Base-by-base conservation (phyloP, 2,888 invertebrate genomes). In the Diaphora mendica region DNA sequence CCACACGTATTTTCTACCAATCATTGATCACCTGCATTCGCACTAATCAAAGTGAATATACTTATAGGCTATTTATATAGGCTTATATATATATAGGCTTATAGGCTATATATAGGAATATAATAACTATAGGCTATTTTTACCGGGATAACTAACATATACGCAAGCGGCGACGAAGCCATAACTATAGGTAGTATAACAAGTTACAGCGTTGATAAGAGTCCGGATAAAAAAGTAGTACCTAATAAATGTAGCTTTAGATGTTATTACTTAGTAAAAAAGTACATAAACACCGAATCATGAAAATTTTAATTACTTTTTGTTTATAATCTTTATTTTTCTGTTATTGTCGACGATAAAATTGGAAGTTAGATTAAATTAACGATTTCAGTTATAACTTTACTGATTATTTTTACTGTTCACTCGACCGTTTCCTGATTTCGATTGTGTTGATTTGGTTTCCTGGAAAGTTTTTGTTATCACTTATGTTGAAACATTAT, bases 391-490 rank as follows among this genome's bases (percentile, higher is more conserved):
- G 77, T 78, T 80, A 73, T 74, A 74, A 82, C 70, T 71, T 71
- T 75, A 77, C 72, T 76, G 83, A 85, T 85, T 74, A 83, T 77
- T 83, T 83, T 83, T 70, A 85, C 81, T 76, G 73, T 74, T 71
- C 48, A 55, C 23, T 65, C 70, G 73, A 68, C 69, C 62, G 68
- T 80, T 84, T 83, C 81, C 83, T 68, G 68, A 76, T 79, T 74
- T 3, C 62, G 69, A 74, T 80, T 74, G 76, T 72, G 77, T 79
- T 66, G 75, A 79, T 77, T 72, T 15, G 13, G 72, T 74, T 73
- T 79, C 72, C 67, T 51, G 74, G 66, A 72, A 79, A 55, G n/a
- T 39, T n/a, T 5, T 39, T 62, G 39, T 68, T 51, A 51, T 55
- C 51, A 51, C 23, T 67, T 8, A 15, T 48, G 23, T 30, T 68